Evolutionary conservation across 2,113 vertebrate genomes (phyloP), one percentile per base, ranked within the genome.

Genomic region (Crotalus viridis): DNA sequence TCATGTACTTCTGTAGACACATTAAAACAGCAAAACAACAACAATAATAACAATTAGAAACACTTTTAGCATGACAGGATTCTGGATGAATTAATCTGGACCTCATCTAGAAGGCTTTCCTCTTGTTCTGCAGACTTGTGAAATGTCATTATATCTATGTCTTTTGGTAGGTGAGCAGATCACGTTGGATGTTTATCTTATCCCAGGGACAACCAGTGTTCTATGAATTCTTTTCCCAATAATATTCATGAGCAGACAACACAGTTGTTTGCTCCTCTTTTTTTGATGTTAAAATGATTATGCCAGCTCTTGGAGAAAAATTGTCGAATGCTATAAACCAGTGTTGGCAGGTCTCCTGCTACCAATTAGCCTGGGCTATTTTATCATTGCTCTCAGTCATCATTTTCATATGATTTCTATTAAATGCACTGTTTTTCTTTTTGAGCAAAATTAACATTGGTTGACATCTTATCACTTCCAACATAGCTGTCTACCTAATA

Each of bases 401-500:
- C 81, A 39, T 46, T 81, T 8, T 43, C 39, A 81, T 59, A 74
- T 43, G 85, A 39, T 88, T 54, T 0, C 0, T 0, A 0, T 1
- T 21, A 64, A 94, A n/a, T 85, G 33, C 88, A n/a, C 89, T 22
- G 13, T 56, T 90, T 87, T 88, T 22, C 51, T 74, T 26, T 4
- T 74, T 57, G 69, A 88, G 54, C 10, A 91, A 88, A 91, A 93
- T 61, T 54, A 89, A 92, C 93, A n/a, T 26, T 89, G 2, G 51
- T 56, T 26, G 88, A 46, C 52, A 90, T 46, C 56, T 93, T 93
- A 57, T 87, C 88, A 59, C 86, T 74, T 90, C n/a, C 33, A 7
- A 55, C 88, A 26, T 91, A 43, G 10, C 94, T n/a, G 85, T 19
- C 94, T 24, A n/a, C 22, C 51, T 94, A 90, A 7, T 54, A 48